These are phyloP conservation scores for Halcyon chelicuti DNA, from an alignment of 2,797 vertebrate genomes.

Conservation along the genomic window DNA sequence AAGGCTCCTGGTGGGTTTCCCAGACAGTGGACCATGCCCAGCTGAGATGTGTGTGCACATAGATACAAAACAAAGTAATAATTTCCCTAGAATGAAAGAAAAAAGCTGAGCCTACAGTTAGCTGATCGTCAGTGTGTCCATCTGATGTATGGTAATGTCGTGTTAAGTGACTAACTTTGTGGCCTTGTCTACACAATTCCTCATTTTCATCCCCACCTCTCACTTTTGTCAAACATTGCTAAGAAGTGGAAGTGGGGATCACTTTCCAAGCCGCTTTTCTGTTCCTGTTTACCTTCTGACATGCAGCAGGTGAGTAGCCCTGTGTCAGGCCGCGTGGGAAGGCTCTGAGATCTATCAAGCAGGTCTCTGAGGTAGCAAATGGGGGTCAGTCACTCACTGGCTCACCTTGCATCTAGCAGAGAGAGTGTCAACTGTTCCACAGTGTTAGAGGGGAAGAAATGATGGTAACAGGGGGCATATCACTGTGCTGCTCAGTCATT, in stretches of 20 bases:
- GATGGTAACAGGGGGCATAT: background rate
- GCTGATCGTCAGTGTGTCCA: background rate
- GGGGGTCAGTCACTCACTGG: background rate
- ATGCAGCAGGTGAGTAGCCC: background rate
- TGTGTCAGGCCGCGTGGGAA: background rate
- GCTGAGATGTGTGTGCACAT: background rate
- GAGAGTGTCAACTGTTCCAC: background rate
- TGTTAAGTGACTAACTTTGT: background rate
- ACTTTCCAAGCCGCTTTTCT: background rate
- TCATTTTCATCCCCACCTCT: background rate
- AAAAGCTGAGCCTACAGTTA: background rate
- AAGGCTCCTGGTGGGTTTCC: background rate
- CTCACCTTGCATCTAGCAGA: background rate
- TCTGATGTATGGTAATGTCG: background rate
- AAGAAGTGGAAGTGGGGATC: background rate
- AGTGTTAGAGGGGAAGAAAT: background rate
- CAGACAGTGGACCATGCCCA: background rate
- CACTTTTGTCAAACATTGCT: background rate
- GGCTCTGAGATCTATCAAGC: background rate
- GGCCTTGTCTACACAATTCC: background rate
- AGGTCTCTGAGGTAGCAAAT: background rate
- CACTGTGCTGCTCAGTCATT: background rate
- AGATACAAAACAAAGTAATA: background rate
- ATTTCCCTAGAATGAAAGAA: background rate
- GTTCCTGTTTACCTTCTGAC: background rate